These are phyloP conservation scores for Parasteatoda lunata DNA, from an alignment of 2,888 invertebrate species.

Conservation along the genomic window DNA sequence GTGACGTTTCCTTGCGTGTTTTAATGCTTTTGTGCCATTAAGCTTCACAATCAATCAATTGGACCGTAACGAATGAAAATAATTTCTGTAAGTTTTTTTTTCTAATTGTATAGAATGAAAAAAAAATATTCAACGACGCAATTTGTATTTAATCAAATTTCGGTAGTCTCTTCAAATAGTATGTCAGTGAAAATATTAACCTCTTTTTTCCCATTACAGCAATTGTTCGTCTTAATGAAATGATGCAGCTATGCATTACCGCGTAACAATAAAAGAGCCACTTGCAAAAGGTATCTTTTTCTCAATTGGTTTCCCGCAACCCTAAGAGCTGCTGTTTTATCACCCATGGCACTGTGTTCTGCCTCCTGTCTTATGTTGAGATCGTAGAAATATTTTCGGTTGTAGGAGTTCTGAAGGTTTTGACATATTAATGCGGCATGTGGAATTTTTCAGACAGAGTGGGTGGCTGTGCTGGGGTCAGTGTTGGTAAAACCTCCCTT, in stretches of 20 bases:
- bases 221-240: too few species aligned
- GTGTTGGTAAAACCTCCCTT: not conserved
- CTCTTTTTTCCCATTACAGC: too few species aligned
- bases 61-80: too few species aligned
- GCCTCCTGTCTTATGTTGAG: not conserved
- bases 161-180: too few species aligned
- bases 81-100: too few species aligned
- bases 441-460: constrained; percentile 2
- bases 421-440: constrained; percentile 1
- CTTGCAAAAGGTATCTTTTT: constrained; percentile 1
- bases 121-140: too few species aligned
- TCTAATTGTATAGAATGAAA: too few species aligned
- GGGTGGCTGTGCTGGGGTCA: constrained; percentile 3
- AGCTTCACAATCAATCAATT: too few species aligned
- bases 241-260: not conserved
- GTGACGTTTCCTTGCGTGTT: too few species aligned
- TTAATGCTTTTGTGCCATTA: too few species aligned
- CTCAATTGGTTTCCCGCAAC: not conserved
- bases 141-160: too few species aligned
- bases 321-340: not conserved
- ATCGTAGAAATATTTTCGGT: not conserved
- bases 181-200: too few species aligned
- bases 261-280: not conserved
- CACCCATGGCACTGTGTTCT: not conserved
- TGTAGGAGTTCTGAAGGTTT: not conserved